Evolutionary conservation across 1,140 invertebrate species (phyloP).

Genomic region (Bradynema listronoti): DNA sequence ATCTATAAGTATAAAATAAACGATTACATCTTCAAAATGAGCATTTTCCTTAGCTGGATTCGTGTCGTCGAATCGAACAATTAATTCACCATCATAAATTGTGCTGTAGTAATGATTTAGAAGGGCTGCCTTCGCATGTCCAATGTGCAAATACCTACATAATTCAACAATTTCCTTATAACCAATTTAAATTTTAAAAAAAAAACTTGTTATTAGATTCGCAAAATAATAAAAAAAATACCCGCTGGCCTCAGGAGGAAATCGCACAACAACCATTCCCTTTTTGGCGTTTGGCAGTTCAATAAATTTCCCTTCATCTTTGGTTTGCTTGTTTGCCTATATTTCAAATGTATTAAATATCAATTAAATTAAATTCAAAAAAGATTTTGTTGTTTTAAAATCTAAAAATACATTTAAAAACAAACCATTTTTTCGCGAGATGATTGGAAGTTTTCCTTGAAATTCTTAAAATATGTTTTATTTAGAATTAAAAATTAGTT

Average conservation of each 20-base stretch:
- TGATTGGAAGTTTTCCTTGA: too few species aligned
- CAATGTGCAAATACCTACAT: slow-evolving; percentile 84
- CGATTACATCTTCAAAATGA: slow-evolving; percentile 85
- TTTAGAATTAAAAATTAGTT: too few species aligned
- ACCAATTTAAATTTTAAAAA: slow-evolving; percentile 6
- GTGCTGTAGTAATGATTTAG: slow-evolving; percentile 95
- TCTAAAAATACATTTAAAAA: too few species aligned
- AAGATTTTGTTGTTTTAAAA: too few species aligned
- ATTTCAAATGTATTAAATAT: too few species aligned
- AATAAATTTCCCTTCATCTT: slow-evolving; percentile 85
- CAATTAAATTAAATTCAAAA: too few species aligned
- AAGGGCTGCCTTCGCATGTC: slow-evolving; percentile 95
- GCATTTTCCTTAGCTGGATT: slow-evolving; percentile 97
- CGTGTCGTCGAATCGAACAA: slow-evolving; percentile 99
- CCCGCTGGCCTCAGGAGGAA: slow-evolving; percentile 96
- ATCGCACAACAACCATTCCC: slow-evolving; percentile 86
- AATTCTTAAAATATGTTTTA: too few species aligned
- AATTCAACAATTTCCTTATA: too few species aligned
- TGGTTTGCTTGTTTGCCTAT: slow-evolving; percentile 39
- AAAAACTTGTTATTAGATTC: slow-evolving; percentile 11
- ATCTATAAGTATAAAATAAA: neutral
- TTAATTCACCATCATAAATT: slow-evolving; percentile 82
- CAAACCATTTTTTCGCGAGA: too few species aligned
- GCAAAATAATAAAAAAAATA: slow-evolving; percentile 55
- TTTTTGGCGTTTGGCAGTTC: slow-evolving; percentile 89